These are phyloP conservation scores for Lerista edwardsae DNA, from an alignment of 2,797 vertebrate species.

Conservation along the genomic window DNA sequence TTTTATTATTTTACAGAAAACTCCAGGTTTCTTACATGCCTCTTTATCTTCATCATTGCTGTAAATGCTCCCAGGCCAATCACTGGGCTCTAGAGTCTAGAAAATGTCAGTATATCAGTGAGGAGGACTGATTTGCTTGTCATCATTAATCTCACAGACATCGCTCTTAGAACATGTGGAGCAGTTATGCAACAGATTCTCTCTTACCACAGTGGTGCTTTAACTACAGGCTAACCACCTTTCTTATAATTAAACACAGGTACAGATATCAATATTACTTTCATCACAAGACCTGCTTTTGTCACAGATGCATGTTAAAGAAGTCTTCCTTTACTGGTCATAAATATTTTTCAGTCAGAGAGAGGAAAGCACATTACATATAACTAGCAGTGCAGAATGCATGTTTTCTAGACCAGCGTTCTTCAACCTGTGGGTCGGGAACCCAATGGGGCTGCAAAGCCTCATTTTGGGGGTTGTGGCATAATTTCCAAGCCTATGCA, in stretches of 20 bases:
- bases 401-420: background rate
- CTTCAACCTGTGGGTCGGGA: background rate
- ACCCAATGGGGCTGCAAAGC: too few species aligned
- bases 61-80: background rate
- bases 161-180: background rate
- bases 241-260: background rate
- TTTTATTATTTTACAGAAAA: background rate
- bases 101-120: background rate
- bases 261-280: background rate
- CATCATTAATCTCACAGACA: background rate
- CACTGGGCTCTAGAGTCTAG: background rate
- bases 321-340: background rate
- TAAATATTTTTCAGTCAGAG: background rate
- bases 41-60: background rate
- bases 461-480: too few species aligned
- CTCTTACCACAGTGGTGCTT: background rate
- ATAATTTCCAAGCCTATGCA: too few species aligned
- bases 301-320: background rate
- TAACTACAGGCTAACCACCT: background rate
- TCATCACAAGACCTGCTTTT: background rate
- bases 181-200: background rate
- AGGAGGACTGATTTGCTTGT: background rate
- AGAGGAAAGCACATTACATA: background rate
- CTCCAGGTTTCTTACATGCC: too few species aligned
- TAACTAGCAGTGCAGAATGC: background rate